Conservation (phyloP, 2,797 vertebrate genomes). For the Lithobates sylvaticus region DNA sequence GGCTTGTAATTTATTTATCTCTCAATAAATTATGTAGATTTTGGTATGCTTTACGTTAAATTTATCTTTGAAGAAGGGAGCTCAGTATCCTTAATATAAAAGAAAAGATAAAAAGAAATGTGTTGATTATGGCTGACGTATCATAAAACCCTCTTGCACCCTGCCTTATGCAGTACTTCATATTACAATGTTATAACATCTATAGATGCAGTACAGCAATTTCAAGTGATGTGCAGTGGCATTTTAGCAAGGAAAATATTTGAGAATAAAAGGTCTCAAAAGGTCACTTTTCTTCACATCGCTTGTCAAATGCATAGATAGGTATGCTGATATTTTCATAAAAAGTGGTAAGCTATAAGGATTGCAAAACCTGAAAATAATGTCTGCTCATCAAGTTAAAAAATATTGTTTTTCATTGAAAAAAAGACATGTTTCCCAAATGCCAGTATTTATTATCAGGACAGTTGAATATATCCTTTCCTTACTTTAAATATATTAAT, state of each 20-base stretch:
- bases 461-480: too few relatives aligned
- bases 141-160: background rate
- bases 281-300: background rate
- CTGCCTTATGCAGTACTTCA: background rate
- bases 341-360: background rate
- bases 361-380: background rate
- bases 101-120: slow-evolving; percentile 5
- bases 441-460: background rate
- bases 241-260: slow-evolving; percentile 1
- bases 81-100: background rate
- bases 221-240: background rate
- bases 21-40: background rate
- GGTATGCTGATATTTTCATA: background rate
- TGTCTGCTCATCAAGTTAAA: background rate
- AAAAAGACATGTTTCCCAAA: background rate
- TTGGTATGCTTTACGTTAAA: background rate
- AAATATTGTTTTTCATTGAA: background rate
- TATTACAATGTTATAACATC: background rate
- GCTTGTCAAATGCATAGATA: slow-evolving; percentile 1
- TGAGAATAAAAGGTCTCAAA: slow-evolving; percentile 1
- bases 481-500: too few relatives aligned
- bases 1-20: slow-evolving; percentile 28
- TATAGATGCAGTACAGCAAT: too few relatives aligned
- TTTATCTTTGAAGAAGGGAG: background rate
- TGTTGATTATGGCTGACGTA: background rate